Evolutionary conservation across 1,140 invertebrate species (phyloP).

Genomic region (Drosophila mojavensis): DNA sequence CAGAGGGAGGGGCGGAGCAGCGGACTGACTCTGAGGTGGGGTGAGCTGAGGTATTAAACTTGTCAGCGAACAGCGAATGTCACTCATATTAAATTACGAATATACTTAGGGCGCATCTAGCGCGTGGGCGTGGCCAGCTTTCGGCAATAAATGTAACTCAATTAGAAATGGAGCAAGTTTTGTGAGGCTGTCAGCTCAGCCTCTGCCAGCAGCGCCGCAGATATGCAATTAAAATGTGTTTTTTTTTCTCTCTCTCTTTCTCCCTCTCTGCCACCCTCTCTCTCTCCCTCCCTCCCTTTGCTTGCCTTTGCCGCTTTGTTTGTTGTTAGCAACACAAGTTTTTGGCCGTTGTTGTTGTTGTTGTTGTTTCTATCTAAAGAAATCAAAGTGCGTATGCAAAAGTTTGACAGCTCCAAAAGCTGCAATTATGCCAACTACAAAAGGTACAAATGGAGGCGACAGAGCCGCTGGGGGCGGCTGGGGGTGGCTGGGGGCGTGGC

Average conservation of each 20-base stretch:
- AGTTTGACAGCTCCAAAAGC: slow-evolving; percentile 56
- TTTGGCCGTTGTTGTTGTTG: not conserved
- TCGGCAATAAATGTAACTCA: slow-evolving; percentile 68
- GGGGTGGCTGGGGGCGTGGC: not conserved
- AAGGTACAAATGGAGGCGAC: not conserved
- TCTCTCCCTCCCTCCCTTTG: not conserved
- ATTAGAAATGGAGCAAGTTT: slow-evolving; percentile 48
- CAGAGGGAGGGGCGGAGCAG: not conserved
- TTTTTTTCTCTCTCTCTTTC: not conserved
- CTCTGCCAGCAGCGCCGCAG: slow-evolving; percentile 26
- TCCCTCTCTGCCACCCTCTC: too few relatives aligned
- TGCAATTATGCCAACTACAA: slow-evolving; percentile 61
- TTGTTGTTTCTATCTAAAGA: slow-evolving; percentile 39
- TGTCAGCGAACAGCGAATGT: slow-evolving; percentile 61
- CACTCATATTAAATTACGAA: slow-evolving; percentile 70
- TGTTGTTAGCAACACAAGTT: slow-evolving; percentile 33
- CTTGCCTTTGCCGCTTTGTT: slow-evolving; percentile 26
- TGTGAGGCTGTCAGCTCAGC: not conserved
- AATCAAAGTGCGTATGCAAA: slow-evolving; percentile 68
- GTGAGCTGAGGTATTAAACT: slow-evolving; percentile 53
- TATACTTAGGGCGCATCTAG: slow-evolving; percentile 1
- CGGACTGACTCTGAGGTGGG: not conserved
- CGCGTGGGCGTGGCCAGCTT: slow-evolving; percentile 2
- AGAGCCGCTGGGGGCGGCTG: not conserved
- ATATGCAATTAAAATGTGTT: slow-evolving; percentile 62